Base-by-base conservation (phyloP, 2,797 vertebrate species). In the Eidolon dupreanum region DNA sequence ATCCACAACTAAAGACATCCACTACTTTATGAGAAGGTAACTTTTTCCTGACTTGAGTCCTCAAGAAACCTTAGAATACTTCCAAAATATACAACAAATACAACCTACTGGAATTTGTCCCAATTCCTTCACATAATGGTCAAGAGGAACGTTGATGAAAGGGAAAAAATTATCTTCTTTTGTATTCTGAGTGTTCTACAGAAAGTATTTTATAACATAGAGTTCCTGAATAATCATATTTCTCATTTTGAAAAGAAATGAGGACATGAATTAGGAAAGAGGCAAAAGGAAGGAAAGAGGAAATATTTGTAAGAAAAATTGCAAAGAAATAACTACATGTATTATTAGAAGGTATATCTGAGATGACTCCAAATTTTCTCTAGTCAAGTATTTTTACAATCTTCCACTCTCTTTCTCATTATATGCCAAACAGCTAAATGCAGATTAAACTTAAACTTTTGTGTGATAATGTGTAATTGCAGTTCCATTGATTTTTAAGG, bases 41-140 rank as follows among this genome's bases (percentile, higher is more conserved):
- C 4, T 12, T 93, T 90, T 73, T 88, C 33, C 77, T 91, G 46
- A 6, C 8, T 91, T 46, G 5, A 91, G 15, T 83, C 8, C 17
- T 87, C 65, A 89, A 79, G 9, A 90, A 75, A 95, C 66, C 46
- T 85, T 83, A 93, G 9, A 83, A 31, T 77, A 87, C 87, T 92
- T 83, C 28, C 13, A 87, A 96, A 36, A 66, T 59, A 84, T 11
- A 65, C 59, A 88, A 43, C 12, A 49, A 55, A 36, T 77, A 46
- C 17, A 73, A 74, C 16, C 38, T 65, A 77, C 24, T 53, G 36
- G 20, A 31, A 2, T 75, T 96, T 51, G 38, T 9, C 41, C 38
- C 61, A 51, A 2, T 66, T 51, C 38, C 24, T 38, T 74, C 61
- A 12, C 16, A 22, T 78, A 88, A 65, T 31, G 81, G n/a, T 90